Conservation (phyloP, 2,888 invertebrate species). For the Caenorhabditis angaria region DNA sequence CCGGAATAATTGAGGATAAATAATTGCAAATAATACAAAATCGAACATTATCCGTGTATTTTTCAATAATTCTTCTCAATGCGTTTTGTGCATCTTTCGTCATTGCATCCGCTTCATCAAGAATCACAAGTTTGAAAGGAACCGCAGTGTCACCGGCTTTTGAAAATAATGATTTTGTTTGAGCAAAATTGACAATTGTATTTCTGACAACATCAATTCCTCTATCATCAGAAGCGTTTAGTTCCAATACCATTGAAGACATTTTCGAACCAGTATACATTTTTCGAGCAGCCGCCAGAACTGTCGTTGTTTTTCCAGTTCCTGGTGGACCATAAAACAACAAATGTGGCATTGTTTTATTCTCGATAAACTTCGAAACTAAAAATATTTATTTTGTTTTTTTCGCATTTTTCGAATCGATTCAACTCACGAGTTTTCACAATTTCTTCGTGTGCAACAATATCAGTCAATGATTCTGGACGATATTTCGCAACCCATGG, state of each 20-base stretch:
- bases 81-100: conserved; percentile 99
- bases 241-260: conserved; percentile 87
- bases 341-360: conserved; percentile 92
- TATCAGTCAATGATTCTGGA: conserved; percentile 86
- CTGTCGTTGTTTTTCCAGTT: conserved; percentile 94
- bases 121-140: conserved; percentile 85
- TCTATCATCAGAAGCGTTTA: conserved; percentile 98
- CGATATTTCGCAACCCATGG: conserved; percentile 96
- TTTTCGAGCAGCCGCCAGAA: conserved; percentile 91
- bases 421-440: conserved; percentile 86
- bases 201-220: conserved; percentile 76
- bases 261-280: conserved; percentile 89
- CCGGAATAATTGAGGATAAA: conserved; percentile 96
- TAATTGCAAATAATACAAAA: conserved; percentile 99
- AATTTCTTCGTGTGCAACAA: conserved; percentile 96
- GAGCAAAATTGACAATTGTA: conserved; percentile 48
- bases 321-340: conserved; percentile 98
- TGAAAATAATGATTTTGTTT: conserved; percentile 80
- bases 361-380: conserved; percentile 80
- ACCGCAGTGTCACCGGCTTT: conserved; percentile 7
- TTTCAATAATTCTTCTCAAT: conserved; percentile 93
- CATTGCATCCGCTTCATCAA: conserved; percentile 99
- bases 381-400: conserved; percentile 30
- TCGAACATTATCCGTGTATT: conserved; percentile 96
- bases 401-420: background rate